A percentile compares a stretch with the other conserved stretches of the same genome.
phyloP scores from a whole-genome alignment of 2,797 vertebrate genomes.

The Psittacula derbiana region DNA sequence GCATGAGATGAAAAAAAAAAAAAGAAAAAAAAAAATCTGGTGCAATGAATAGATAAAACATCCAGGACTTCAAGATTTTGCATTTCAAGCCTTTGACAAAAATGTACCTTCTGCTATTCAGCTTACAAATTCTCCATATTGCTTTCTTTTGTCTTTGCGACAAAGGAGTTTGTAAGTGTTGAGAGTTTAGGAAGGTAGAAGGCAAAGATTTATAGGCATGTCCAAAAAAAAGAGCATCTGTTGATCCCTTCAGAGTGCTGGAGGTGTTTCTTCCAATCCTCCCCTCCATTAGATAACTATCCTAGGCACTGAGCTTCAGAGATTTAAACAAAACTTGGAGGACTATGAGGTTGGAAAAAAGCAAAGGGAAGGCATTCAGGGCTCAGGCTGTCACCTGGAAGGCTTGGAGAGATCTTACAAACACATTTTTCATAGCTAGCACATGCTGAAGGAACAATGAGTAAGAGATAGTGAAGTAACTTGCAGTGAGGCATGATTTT shows the following conservation, averaged over 20 bases:
- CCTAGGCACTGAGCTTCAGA: neutral
- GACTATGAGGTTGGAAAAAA: neutral
- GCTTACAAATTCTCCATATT: neutral
- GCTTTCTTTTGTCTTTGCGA: neutral
- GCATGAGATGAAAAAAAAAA: neutral
- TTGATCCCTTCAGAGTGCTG: neutral
- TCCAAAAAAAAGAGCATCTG: neutral
- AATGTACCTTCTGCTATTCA: neutral
- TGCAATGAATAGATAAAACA: neutral
- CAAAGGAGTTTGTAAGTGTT: neutral
- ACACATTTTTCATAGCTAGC: neutral
- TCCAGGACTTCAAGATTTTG: neutral
- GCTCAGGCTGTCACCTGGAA: neutral
- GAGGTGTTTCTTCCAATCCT: neutral
- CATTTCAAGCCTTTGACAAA: neutral
- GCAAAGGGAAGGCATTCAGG: neutral
- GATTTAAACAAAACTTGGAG: neutral
- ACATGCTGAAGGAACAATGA: neutral
- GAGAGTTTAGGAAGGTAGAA: neutral
- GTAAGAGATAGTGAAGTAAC: neutral
- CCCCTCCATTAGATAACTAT: neutral
- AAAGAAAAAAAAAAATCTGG: neutral
- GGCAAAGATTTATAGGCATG: neutral
- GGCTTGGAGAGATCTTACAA: neutral
- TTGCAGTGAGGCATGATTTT: neutral